These are phyloP conservation scores for Saguinus imperator DNA, from an alignment of 2,113 vertebrate genomes.

Conservation along the genomic window DNA sequence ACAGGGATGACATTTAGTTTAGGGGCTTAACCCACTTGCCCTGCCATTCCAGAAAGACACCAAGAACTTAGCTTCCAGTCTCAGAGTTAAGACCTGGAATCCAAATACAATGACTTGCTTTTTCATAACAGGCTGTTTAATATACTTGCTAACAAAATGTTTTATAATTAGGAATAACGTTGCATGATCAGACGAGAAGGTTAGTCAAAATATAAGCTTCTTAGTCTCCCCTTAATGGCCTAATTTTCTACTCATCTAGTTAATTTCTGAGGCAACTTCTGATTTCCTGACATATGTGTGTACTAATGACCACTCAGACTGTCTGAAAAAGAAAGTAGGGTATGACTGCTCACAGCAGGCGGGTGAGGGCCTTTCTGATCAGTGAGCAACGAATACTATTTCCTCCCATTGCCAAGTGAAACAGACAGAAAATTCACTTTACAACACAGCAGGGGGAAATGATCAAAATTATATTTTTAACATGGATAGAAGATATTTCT, in stretches of 20 bases:
- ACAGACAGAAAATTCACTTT: background rate
- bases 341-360: background rate
- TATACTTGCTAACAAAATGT: constrained; percentile 2
- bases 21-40: too few relatives aligned
- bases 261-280: background rate
- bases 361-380: background rate
- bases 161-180: background rate
- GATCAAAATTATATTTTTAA: constrained; percentile 37
- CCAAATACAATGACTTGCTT: background rate
- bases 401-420: background rate
- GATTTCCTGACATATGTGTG: background rate
- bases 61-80: background rate
- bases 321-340: background rate
- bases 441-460: background rate
- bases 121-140: background rate
- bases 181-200: background rate
- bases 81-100: background rate
- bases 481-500: background rate
- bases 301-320: background rate
- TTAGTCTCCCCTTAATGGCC: background rate
- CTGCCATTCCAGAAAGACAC: background rate
- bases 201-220: background rate
- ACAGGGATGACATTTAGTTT: background rate
- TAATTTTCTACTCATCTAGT: background rate
- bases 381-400: background rate